Evolutionary conservation across 2,797 vertebrate species (phyloP).

Genomic region (Urocyon cinereoargenteus): DNA sequence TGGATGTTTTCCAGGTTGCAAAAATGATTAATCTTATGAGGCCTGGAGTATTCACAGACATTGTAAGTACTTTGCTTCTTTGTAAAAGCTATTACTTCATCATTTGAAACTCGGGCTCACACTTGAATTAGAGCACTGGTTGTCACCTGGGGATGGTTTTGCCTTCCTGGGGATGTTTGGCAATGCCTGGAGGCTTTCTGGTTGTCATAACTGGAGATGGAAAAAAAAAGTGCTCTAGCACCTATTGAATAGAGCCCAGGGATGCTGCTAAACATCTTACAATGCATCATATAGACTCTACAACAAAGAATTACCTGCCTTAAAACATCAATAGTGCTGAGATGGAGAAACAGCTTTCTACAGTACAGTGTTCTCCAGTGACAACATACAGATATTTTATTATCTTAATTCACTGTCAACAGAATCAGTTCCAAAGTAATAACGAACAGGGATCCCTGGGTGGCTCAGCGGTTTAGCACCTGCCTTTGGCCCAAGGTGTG

Average conservation of each 20-base stretch:
- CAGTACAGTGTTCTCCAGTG: neutral
- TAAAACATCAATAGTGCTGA: neutral
- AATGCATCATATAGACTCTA: neutral
- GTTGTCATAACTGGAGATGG: neutral
- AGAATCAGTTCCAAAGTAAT: neutral
- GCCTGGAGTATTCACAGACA: conserved; percentile 99
- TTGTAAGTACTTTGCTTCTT: conserved; percentile 90
- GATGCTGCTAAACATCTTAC: neutral
- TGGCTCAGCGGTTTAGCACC: too few relatives aligned
- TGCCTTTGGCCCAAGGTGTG: too few relatives aligned
- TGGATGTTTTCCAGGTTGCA: conserved; percentile 99
- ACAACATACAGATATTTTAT: neutral
- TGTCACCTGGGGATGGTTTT: neutral
- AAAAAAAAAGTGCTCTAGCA: neutral
- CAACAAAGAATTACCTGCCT: neutral
- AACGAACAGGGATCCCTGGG: neutral
- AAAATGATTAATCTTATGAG: conserved; percentile 99
- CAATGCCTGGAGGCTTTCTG: neutral
- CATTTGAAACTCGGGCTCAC: neutral
- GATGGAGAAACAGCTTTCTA: neutral
- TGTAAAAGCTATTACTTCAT: neutral
- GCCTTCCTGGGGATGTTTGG: neutral
- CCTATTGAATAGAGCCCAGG: neutral
- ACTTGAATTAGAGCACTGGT: neutral
- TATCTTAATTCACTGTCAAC: neutral